A percentile compares a stretch with the other conserved stretches of the same genome.
Conservation (phyloP, 2,113 vertebrate genomes). For the Tursiops truncatus region DNA sequence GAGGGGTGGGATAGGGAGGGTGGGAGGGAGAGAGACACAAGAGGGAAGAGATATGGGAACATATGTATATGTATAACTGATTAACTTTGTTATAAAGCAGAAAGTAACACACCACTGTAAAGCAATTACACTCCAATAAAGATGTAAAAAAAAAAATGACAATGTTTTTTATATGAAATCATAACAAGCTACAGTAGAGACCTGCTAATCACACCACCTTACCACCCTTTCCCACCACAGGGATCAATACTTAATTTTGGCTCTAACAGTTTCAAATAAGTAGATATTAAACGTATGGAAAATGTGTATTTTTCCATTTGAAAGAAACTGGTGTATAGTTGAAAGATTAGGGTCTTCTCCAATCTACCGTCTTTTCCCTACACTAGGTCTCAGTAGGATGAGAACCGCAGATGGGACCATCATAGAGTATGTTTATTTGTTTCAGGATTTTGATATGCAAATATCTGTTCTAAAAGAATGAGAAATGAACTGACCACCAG, state of each 20-base stretch:
- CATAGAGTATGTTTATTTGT: conserved; percentile 83
- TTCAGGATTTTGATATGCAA: conserved; percentile 90
- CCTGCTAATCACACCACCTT: background rate
- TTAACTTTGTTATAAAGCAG: no score
- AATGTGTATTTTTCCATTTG: conserved; percentile 33
- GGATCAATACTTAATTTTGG: background rate
- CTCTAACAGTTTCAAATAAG: background rate
- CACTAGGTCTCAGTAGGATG: conserved; percentile 65
- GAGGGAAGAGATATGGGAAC: no score
- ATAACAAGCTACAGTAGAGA: background rate
- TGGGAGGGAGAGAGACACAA: no score
- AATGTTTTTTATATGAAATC: background rate
- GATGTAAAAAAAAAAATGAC: background rate
- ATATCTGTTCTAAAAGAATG: conserved; percentile 88
- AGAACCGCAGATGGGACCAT: conserved; percentile 85
- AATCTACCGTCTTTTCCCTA: background rate
- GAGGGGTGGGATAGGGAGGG: no score
- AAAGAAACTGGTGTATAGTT: conserved; percentile 55
- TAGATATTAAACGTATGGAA: conserved; percentile 6
- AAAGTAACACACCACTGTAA: no score
- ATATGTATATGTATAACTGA: no score
- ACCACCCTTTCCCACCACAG: background rate
- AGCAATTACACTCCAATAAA: no score
- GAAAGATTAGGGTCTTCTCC: conserved; percentile 57
- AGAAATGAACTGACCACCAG: conserved; percentile 84